Base-by-base conservation (phyloP, 2,888 invertebrate species). In the Punctoribates punctum region DNA sequence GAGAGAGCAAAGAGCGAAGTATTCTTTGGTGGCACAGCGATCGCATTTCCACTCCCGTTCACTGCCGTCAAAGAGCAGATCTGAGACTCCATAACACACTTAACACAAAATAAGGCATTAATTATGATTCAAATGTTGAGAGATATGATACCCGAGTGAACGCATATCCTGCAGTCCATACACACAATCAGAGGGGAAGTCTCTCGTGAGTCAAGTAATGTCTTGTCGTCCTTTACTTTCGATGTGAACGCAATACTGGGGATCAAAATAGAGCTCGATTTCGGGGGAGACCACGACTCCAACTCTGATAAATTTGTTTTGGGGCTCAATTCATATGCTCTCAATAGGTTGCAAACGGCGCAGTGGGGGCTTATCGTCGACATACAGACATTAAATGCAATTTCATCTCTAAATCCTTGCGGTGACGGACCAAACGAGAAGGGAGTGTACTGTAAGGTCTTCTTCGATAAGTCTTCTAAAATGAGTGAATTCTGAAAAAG, bases 291-390 rank as follows among this genome's bases (percentile, higher is more conserved):
- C 34, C 27, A 57, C 6, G 23, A 27, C 42, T 60, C 23, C 42
- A 25, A 62, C 25, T 54, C 46, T 57, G 27, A 38, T 48, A 42
- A 27, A 13, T 60, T 25, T 8, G 11, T 27, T 5, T 51, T 23
- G 17, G 73, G n/a, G 15, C 34, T 34, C 17, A 78, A 57, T 38
- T 78, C 73, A 76, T 78, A 77, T 9, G 80, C 78, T 17, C 82
- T 82, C 80, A 88, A 88, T 13, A 87, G 84, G 5, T 85, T 83
- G 81, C 89, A 89, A 17, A 89, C 83, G 15, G 86, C 84, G 83
- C 89, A 89, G 80, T 87, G 85, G 0, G 89, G 89, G n/a, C 84
- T 83, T 73, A 84, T 83, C 57, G 83, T 83, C 76, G 87, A 85
- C 83, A 74, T 46, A 38, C 27, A 74, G 13, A 29, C 5, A 72